These are phyloP conservation scores for Echiichthys vipera DNA, from an alignment of 2,797 vertebrate genomes.

Conservation along the genomic window DNA sequence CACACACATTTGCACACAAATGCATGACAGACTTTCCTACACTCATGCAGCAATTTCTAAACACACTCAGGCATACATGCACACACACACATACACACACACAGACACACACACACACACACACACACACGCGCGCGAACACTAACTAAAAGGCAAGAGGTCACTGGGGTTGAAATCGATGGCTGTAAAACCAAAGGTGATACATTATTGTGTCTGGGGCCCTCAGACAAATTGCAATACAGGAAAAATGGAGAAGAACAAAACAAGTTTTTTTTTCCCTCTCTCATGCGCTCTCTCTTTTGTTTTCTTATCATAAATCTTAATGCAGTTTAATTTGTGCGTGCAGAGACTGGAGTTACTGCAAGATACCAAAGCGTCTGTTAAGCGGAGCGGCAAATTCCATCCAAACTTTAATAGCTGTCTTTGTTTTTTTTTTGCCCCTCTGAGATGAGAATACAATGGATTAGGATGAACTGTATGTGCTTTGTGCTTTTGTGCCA, in stretches of 20 bases:
- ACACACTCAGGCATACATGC: constrained; percentile 22
- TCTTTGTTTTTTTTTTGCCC: constrained; percentile 43
- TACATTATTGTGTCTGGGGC: constrained; percentile 83
- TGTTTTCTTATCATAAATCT: constrained; percentile 84
- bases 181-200: constrained; percentile 87
- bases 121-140: constrained; percentile 42
- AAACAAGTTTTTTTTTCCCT: constrained; percentile 61
- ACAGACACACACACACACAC: constrained; percentile 29
- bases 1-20: constrained; percentile 42
- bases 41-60: constrained; percentile 36
- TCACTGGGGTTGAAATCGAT: constrained; percentile 79
- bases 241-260: constrained; percentile 69
- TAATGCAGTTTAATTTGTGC: constrained; percentile 74
- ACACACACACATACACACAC: constrained; percentile 1
- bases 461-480: constrained; percentile 40
- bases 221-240: constrained; percentile 82
- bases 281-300: constrained; percentile 62
- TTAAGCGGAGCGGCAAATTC: constrained; percentile 71
- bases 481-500: constrained; percentile 32
- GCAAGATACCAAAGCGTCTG: constrained; percentile 60
- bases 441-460: constrained; percentile 53
- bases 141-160: constrained; percentile 77
- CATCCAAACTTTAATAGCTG: constrained; percentile 55
- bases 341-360: constrained; percentile 61
- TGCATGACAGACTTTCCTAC: constrained; percentile 24